These are phyloP conservation scores for Meteorus cinctellus DNA, from an alignment of 2,888 invertebrate species.

Conservation along the genomic window DNA sequence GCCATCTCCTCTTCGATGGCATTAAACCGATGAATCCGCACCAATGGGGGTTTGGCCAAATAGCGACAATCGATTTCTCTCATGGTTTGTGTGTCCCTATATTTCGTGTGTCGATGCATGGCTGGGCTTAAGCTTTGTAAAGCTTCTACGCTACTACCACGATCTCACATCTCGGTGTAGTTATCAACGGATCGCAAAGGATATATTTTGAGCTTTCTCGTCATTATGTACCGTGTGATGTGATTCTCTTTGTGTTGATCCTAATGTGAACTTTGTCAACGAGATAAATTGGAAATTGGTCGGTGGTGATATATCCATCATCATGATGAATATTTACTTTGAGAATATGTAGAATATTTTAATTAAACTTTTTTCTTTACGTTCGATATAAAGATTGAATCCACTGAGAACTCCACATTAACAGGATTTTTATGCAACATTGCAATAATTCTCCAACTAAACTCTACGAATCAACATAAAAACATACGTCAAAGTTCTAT, in stretches of 20 bases:
- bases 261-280: background rate
- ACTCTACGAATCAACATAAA: too few relatives aligned
- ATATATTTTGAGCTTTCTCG: background rate
- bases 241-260: background rate
- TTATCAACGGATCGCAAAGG: constrained; percentile 34
- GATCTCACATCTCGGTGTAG: constrained; percentile 18
- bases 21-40: constrained; percentile 62
- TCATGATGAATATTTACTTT: too few relatives aligned
- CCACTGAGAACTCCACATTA: too few relatives aligned
- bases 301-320: too few relatives aligned
- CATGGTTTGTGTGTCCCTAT: constrained; percentile 11
- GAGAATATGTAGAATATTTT: too few relatives aligned
- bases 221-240: background rate
- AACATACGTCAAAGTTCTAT: too few relatives aligned
- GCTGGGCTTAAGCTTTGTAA: constrained; percentile 27
- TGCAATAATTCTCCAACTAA: too few relatives aligned
- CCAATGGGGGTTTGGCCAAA: constrained; percentile 32
- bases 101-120: constrained; percentile 26
- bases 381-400: too few relatives aligned
- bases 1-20: constrained; percentile 47
- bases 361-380: too few relatives aligned
- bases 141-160: constrained; percentile 3
- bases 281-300: too few relatives aligned
- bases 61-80: constrained; percentile 38
- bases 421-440: too few relatives aligned